phyloP scores from a whole-genome alignment of 2,113 vertebrate genomes.

The Phasianus colchicus region DNA sequence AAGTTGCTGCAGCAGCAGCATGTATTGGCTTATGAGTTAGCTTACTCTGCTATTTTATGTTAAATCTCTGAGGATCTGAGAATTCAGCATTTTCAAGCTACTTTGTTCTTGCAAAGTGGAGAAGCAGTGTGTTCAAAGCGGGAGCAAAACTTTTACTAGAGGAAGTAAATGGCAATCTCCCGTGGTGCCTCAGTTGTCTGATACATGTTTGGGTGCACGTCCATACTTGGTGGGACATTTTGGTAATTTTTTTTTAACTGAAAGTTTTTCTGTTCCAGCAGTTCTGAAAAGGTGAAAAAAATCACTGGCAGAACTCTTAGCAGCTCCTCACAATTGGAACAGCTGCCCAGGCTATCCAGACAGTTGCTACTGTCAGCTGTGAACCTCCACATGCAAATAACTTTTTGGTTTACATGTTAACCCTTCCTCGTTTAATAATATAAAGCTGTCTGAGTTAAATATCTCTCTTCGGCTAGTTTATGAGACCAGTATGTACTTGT shows the following conservation, averaged over 20 bases:
- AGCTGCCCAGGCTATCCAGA: slow-evolving; percentile 80
- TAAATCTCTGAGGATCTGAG: not conserved
- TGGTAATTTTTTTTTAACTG: not conserved
- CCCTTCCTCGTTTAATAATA: slow-evolving; percentile 58
- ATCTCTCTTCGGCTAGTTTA: not conserved
- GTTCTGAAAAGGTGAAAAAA: slow-evolving; percentile 80
- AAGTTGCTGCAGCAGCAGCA: not conserved
- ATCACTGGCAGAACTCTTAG: slow-evolving; percentile 59
- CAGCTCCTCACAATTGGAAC: slow-evolving; percentile 69
- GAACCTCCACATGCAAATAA: slow-evolving; percentile 74
- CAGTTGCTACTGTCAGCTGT: slow-evolving; percentile 85
- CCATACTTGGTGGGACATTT: not conserved
- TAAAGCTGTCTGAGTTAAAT: not conserved
- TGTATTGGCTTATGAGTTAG: not conserved
- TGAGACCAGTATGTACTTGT: not conserved
- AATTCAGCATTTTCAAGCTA: not conserved
- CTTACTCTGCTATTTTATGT: not conserved
- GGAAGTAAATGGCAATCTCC: not conserved
- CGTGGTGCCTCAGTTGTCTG: not conserved
- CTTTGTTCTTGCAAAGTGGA: slow-evolving; percentile 24
- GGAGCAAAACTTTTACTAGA: not conserved
- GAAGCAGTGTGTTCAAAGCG: slow-evolving; percentile 11
- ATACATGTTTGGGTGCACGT: not conserved
- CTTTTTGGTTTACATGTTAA: slow-evolving; percentile 72
- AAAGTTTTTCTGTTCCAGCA: slow-evolving; percentile 61